phyloP scores from a whole-genome alignment of 2,888 invertebrate genomes.

The Pristionchus arcanus region DNA sequence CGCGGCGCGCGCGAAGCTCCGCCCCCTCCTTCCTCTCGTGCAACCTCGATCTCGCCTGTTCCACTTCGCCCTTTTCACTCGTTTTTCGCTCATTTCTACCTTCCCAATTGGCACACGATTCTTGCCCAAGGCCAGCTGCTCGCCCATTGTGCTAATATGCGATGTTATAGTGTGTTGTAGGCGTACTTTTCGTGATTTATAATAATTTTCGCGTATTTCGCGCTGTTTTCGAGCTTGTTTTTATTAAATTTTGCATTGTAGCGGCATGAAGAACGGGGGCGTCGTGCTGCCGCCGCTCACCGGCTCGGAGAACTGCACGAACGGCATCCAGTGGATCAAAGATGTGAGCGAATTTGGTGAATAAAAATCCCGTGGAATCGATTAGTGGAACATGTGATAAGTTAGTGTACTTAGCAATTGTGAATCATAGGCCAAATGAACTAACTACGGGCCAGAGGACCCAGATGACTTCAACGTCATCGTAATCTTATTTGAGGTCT shows the following conservation, averaged over 20 bases:
- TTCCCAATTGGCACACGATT: neutral
- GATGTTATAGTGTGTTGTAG: neutral
- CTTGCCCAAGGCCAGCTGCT: neutral
- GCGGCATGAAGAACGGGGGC: conserved; percentile 68
- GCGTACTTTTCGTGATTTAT: neutral
- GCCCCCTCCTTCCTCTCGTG: neutral
- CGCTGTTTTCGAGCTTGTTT: neutral
- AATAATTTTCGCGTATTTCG: neutral
- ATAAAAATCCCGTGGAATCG: neutral
- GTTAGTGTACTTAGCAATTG: neutral
- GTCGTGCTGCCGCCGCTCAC: conserved; percentile 60
- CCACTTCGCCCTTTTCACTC: neutral
- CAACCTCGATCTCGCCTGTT: conserved; percentile 5
- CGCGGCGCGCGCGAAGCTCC: neutral
- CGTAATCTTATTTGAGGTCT: no score
- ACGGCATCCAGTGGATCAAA: conserved; percentile 71
- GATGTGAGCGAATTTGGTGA: conserved; percentile 58
- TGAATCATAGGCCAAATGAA: no score
- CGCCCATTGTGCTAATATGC: neutral
- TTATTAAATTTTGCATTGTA: neutral
- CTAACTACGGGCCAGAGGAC: no score
- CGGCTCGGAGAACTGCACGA: conserved; percentile 66
- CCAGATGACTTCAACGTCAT: no score
- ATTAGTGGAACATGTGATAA: neutral
- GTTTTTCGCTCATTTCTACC: neutral